Conservation (phyloP, 2,113 vertebrate species). For the Urocolius indicus region DNA sequence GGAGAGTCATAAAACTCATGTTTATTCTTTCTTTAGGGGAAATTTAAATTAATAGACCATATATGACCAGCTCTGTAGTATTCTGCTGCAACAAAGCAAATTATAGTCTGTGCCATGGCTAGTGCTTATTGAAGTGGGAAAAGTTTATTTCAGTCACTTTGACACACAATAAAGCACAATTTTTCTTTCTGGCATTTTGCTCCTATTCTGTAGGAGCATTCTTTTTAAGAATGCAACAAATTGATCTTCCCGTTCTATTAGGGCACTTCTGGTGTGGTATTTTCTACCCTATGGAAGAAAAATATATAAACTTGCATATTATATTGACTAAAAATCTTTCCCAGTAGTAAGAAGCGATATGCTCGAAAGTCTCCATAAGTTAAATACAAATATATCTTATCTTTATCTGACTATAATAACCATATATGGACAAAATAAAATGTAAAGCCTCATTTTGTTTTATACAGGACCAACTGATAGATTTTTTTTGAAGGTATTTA, state of each 20-base stretch:
- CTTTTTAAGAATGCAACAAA: neutral
- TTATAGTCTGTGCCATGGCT: neutral
- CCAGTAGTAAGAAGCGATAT: neutral
- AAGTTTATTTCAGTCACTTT: neutral
- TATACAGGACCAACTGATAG: neutral
- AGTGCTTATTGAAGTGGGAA: neutral
- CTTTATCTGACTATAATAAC: neutral
- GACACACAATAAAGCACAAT: neutral
- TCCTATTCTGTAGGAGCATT: neutral
- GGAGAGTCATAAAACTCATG: neutral
- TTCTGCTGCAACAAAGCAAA: neutral
- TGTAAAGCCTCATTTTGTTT: neutral
- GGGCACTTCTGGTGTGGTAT: neutral
- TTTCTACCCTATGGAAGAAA: neutral
- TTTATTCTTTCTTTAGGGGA: neutral
- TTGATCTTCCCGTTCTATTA: neutral
- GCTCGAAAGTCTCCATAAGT: neutral
- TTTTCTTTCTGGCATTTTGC: neutral
- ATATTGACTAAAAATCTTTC: neutral
- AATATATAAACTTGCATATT: neutral
- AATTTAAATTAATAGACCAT: neutral
- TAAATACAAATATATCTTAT: neutral
- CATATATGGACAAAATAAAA: neutral
- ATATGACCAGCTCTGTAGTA: neutral
- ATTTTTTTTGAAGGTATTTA: neutral